Evolutionary conservation across 2,113 vertebrate genomes (phyloP).

Genomic region (Passerina amoena): DNA sequence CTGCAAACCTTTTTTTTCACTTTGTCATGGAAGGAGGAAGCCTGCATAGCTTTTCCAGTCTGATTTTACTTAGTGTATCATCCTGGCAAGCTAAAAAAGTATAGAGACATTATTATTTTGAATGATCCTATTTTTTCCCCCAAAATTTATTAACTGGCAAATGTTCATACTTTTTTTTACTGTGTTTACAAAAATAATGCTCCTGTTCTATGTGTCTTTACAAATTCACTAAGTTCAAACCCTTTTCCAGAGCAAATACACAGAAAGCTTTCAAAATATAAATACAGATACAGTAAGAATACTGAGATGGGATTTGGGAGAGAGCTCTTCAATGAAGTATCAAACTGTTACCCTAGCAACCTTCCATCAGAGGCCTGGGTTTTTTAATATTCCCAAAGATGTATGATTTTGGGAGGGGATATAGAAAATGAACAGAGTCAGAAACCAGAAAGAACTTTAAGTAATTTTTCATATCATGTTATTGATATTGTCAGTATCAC

Average conservation of each 20-base stretch:
- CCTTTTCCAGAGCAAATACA: not conserved
- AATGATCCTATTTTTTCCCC: not conserved
- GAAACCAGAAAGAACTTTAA: not conserved
- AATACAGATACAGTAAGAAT: not conserved
- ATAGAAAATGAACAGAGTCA: not conserved
- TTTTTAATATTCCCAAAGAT: not conserved
- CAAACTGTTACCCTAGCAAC: slow-evolving; percentile 18
- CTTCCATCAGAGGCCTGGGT: not conserved
- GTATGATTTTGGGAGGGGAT: not conserved
- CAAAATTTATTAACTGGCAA: not conserved
- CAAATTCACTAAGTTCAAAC: not conserved
- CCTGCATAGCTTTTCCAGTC: not conserved
- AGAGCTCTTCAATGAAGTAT: not conserved
- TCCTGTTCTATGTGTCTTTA: not conserved
- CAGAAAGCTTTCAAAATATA: not conserved
- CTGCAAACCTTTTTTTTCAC: not conserved
- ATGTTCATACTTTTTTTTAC: not conserved
- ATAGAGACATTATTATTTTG: not conserved
- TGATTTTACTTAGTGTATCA: not conserved
- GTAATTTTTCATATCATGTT: not conserved
- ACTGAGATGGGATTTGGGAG: not conserved
- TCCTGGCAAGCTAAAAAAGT: not conserved
- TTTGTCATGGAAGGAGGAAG: not conserved
- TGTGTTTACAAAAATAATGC: not conserved
- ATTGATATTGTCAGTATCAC: not conserved